phyloP scores from a whole-genome alignment of 2,888 invertebrate species.

The Eupsilia transversa region DNA sequence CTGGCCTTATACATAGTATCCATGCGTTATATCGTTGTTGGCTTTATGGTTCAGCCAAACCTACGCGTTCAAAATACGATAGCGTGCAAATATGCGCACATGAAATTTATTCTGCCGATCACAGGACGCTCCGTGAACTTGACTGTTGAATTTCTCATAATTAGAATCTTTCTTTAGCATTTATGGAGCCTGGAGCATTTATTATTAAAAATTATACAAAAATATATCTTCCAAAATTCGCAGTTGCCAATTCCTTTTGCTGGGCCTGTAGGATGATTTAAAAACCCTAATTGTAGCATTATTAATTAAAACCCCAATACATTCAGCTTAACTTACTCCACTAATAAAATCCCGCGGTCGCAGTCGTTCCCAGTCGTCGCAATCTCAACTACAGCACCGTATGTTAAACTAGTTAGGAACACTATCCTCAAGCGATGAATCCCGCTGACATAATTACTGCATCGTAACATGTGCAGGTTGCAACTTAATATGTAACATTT shows the following conservation, averaged over 20 bases:
- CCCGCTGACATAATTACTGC: slow-evolving; percentile 59
- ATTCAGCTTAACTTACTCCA: neutral
- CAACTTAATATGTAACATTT: slow-evolving; percentile 35
- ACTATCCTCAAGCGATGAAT: slow-evolving; percentile 56
- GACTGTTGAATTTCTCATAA: neutral
- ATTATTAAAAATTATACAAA: neutral
- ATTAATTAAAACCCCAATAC: neutral
- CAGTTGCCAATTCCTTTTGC: neutral
- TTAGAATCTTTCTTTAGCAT: too few relatives aligned
- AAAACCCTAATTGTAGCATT: neutral
- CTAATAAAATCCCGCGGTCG: slow-evolving; percentile 5
- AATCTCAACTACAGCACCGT: slow-evolving; percentile 29
- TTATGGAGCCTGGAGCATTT: too few relatives aligned
- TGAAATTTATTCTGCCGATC: neutral
- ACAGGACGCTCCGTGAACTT: neutral
- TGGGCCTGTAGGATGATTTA: too few relatives aligned
- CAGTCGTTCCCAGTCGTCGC: neutral
- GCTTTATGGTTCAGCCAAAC: neutral
- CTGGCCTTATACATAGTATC: neutral
- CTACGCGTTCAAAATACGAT: neutral
- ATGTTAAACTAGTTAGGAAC: slow-evolving; percentile 49
- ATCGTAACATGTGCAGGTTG: slow-evolving; percentile 38
- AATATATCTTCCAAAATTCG: neutral
- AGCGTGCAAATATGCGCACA: neutral
- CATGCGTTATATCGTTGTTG: neutral